phyloP scores from a whole-genome alignment of 2,888 invertebrate genomes.

The Nemurella pictetii region DNA sequence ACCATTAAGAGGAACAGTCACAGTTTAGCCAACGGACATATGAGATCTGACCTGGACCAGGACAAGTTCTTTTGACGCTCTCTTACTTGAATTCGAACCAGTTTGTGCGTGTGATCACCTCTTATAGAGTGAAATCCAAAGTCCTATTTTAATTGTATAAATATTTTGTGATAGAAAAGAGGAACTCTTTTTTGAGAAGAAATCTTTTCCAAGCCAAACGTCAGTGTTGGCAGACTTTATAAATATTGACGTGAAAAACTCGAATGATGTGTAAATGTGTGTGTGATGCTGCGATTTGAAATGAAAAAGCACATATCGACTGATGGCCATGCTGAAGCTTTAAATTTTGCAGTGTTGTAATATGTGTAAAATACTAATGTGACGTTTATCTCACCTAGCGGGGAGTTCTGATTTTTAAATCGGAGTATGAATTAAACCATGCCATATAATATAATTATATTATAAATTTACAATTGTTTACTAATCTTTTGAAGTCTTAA shows the following conservation, averaged over 20 bases:
- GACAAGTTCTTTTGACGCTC: slow-evolving; percentile 64
- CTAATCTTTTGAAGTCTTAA: too few relatives aligned
- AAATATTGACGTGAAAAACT: not conserved
- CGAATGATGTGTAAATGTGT: not conserved
- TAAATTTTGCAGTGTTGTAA: not conserved
- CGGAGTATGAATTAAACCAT: too few relatives aligned
- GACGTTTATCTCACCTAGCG: too few relatives aligned
- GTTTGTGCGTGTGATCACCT: not conserved
- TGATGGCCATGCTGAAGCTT: not conserved
- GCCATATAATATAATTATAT: too few relatives aligned
- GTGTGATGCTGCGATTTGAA: not conserved
- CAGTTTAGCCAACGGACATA: slow-evolving; percentile 65
- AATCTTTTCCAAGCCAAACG: slow-evolving; percentile 11
- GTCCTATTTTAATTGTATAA: slow-evolving; percentile 18
- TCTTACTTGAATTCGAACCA: not conserved
- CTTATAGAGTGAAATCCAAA: slow-evolving; percentile 15
- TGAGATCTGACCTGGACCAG: slow-evolving; percentile 64
- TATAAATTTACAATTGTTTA: too few relatives aligned
- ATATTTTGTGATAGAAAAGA: slow-evolving; percentile 27
- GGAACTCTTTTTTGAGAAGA: slow-evolving; percentile 6
- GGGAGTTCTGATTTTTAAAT: too few relatives aligned
- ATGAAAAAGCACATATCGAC: not conserved
- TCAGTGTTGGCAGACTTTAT: not conserved
- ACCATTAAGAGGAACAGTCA: slow-evolving; percentile 76
- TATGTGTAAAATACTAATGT: not conserved